Evolutionary conservation across 2,888 invertebrate species (phyloP).

Genomic region (Julus scanicus): DNA sequence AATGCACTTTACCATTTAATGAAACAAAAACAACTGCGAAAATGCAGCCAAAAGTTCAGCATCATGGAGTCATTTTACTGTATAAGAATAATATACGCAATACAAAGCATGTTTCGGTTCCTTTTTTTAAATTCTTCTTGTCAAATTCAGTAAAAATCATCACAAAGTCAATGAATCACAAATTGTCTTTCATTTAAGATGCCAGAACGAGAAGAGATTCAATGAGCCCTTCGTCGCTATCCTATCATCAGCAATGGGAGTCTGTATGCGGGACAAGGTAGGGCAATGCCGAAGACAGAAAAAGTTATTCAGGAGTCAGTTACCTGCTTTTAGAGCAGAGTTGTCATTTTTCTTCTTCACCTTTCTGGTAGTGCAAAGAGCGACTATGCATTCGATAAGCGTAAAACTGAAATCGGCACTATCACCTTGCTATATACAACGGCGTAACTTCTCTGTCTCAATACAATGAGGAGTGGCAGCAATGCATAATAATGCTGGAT

Average conservation of each 20-base stretch:
- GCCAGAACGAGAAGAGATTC: constrained; percentile 23
- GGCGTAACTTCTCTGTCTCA: background rate
- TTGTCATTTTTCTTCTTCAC: background rate
- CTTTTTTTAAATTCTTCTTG: constrained; percentile 13
- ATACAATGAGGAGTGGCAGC: constrained; percentile 8
- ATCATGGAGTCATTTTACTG: constrained; percentile 41
- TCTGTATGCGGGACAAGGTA: background rate
- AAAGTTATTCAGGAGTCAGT: background rate
- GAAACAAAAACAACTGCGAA: constrained; percentile 44
- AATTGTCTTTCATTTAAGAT: constrained; percentile 7
- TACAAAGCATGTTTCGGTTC: constrained; percentile 36
- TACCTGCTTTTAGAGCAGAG: background rate
- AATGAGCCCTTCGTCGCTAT: background rate
- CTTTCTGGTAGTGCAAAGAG: background rate
- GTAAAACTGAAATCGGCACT: background rate
- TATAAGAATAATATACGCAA: constrained; percentile 45
- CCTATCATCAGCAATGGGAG: background rate
- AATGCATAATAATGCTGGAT: constrained; percentile 18
- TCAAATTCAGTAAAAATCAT: constrained; percentile 45
- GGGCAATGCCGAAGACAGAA: background rate
- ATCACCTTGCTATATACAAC: background rate
- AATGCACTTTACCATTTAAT: constrained; percentile 38
- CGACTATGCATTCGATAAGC: background rate
- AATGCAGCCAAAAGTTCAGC: constrained; percentile 40
- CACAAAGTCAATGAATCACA: constrained; percentile 47